Percentiles rank a stretch among this genome's conserved stretches.
Evolutionary conservation across 2,797 vertebrate genomes (phyloP).

Genomic region (Lepilemur ruficaudatus): DNA sequence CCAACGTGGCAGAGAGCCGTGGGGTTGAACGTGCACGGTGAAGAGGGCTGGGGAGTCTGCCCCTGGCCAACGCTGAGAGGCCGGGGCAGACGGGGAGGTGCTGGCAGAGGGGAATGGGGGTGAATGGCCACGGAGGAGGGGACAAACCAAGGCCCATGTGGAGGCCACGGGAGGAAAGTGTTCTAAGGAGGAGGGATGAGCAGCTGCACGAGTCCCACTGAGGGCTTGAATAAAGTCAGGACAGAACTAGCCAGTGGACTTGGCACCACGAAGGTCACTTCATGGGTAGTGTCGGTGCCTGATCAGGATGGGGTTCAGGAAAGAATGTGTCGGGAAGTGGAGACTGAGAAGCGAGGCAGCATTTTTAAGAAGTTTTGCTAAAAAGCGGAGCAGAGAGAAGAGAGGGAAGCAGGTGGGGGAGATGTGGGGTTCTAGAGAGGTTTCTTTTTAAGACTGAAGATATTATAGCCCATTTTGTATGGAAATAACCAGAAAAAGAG

Average conservation of each 20-base stretch:
- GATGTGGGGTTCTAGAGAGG: neutral
- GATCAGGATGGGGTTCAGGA: neutral
- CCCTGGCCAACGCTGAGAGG: too few relatives aligned
- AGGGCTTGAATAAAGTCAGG: neutral
- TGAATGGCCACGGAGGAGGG: too few relatives aligned
- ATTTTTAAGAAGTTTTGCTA: neutral
- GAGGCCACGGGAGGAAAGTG: neutral
- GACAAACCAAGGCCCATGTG: too few relatives aligned
- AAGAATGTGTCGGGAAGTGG: neutral
- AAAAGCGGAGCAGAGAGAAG: neutral
- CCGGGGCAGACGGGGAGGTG: neutral
- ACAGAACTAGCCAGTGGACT: neutral
- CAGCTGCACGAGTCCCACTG: neutral
- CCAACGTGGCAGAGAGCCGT: neutral
- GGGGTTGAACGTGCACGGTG: neutral
- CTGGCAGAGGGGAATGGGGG: neutral
- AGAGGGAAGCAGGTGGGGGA: neutral
- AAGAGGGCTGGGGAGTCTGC: fast-evolving
- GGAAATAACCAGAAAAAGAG: neutral
- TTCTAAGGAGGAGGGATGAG: neutral
- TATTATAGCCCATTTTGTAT: neutral
- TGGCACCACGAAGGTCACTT: neutral
- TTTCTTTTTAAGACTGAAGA: neutral
- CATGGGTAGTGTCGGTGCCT: neutral
- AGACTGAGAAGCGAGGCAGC: neutral